Conservation (phyloP, 2,113 vertebrate species). For the Gnathonemus echidnorhynchus region DNA sequence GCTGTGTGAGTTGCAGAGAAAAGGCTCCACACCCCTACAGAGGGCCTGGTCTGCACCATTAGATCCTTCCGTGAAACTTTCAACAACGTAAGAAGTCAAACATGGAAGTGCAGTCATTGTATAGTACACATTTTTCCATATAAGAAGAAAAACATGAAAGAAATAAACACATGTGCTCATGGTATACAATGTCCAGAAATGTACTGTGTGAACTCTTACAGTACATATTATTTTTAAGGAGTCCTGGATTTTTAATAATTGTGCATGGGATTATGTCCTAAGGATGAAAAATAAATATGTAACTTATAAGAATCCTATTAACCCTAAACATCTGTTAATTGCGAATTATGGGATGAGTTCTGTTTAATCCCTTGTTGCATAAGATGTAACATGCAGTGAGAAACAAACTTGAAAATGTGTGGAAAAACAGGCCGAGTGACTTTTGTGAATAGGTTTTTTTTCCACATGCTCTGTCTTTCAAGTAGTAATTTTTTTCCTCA, state of each 20-base stretch:
- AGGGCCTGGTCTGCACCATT: background rate
- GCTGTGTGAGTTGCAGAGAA: background rate
- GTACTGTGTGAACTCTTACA: background rate
- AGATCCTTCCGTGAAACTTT: background rate
- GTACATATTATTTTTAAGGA: background rate
- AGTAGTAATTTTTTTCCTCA: background rate
- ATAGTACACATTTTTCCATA: background rate
- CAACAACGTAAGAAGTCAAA: background rate
- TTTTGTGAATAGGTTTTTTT: background rate
- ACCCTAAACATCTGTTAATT: background rate
- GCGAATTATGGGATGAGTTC: background rate
- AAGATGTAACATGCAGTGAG: background rate
- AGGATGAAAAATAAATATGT: slow-evolving; percentile 2
- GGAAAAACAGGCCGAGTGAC: background rate
- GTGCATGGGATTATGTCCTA: background rate
- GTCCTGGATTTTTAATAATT: background rate
- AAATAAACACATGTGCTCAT: background rate
- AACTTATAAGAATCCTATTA: background rate
- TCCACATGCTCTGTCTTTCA: background rate
- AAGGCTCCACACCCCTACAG: background rate
- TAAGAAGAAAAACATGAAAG: background rate
- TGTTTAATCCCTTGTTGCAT: background rate
- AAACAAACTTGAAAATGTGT: background rate
- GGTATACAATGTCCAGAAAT: background rate
- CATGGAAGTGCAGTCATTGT: background rate